Conservation (phyloP, 2,113 vertebrate species). For the Megaceryle maxima region DNA sequence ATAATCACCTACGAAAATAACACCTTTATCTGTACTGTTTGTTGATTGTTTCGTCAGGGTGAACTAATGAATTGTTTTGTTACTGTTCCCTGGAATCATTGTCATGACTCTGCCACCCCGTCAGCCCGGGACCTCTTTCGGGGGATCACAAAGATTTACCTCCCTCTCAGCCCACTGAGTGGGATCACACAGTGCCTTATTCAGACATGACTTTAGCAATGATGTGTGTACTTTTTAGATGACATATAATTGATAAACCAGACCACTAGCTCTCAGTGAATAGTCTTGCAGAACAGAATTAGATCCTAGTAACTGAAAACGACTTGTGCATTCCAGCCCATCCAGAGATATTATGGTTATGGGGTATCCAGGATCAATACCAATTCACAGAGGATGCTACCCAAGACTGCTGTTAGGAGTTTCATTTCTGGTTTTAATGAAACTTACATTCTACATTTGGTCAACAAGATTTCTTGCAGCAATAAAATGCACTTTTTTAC, state of each 20-base stretch:
- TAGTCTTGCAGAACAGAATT: not conserved
- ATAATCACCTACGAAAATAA: too few species aligned
- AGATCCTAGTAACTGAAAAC: not conserved
- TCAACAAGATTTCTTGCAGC: slow-evolving; percentile 55
- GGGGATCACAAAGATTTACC: too few species aligned
- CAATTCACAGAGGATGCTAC: slow-evolving; percentile 45
- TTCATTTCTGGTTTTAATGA: slow-evolving; percentile 63
- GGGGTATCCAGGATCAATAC: slow-evolving; percentile 47
- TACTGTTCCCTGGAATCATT: too few species aligned
- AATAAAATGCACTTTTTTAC: slow-evolving; percentile 30
- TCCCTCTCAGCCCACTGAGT: too few species aligned
- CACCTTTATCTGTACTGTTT: too few species aligned
- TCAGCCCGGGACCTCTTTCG: too few species aligned
- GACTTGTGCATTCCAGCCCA: not conserved
- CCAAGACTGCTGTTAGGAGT: not conserved
- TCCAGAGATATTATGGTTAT: not conserved
- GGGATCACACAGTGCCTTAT: not conserved
- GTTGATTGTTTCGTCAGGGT: too few species aligned
- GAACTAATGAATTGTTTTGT: too few species aligned
- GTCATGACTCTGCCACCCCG: too few species aligned
- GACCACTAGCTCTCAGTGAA: not conserved
- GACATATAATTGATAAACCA: not conserved
- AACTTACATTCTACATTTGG: slow-evolving; percentile 34
- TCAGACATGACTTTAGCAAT: not conserved
- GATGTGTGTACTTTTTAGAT: not conserved